Percentiles rank a stretch among this genome's conserved stretches.
Evolutionary conservation across 64 coral and sea anemone genomes (phyloP).

Genomic region (Astreopora myriophthalma): DNA sequence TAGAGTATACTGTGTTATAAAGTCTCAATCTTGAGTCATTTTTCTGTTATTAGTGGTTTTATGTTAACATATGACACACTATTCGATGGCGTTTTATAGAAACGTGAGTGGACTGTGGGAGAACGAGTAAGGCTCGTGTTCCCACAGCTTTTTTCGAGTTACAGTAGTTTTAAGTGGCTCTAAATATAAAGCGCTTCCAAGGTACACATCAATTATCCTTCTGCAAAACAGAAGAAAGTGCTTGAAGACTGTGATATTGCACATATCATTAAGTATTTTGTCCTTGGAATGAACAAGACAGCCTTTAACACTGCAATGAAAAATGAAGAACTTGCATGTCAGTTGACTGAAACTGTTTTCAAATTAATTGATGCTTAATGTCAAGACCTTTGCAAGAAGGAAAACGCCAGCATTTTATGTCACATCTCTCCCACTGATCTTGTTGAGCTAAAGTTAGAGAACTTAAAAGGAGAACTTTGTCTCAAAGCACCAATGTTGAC

Average conservation of each 20-base stretch:
- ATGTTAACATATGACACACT: background rate
- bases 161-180: background rate
- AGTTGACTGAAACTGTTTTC: background rate
- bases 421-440: background rate
- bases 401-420: background rate
- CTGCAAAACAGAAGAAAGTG: background rate
- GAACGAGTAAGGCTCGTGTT: background rate
- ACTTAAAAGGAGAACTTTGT: slow-evolving; percentile 20
- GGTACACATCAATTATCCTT: slow-evolving; percentile 13
- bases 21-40: background rate
- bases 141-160: background rate
- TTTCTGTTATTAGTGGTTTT: background rate
- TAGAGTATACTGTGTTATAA: background rate
- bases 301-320: background rate
- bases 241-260: background rate
- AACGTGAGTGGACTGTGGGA: background rate
- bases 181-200: background rate
- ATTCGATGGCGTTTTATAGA: background rate
- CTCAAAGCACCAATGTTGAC: slow-evolving; percentile 18
- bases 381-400: background rate
- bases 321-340: background rate
- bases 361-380: background rate
- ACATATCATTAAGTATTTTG: background rate
- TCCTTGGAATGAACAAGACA: background rate
- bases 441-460: slow-evolving; percentile 1